Percentiles rank a stretch among this genome's conserved stretches.
Evolutionary conservation across 37 sponge, comb jelly and placozoan species (phyloP).

Genomic region (Haliclona indistincta): DNA sequence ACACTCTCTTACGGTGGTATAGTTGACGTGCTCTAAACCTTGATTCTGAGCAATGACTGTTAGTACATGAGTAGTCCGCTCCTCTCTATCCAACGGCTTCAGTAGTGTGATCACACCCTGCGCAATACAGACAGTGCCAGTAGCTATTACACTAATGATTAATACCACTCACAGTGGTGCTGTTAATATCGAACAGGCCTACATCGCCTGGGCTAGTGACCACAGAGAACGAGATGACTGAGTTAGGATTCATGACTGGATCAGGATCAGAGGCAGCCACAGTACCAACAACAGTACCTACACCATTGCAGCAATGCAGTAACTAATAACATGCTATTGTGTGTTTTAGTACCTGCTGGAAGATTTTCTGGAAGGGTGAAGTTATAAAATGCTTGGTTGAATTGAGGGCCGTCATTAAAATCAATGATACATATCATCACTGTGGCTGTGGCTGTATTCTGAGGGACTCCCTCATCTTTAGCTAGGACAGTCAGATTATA

Average conservation of each 20-base stretch:
- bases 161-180: conserved; percentile 11
- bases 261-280: conserved; percentile 33
- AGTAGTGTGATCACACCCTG: conserved; percentile 13
- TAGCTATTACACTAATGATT: not conserved
- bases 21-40: conserved; percentile 21
- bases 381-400: conserved; percentile 22
- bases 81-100: conserved; percentile 31
- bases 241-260: not conserved
- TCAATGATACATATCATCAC: conserved; percentile 1
- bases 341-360: not conserved
- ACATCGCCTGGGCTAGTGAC: not conserved
- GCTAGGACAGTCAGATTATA: not conserved
- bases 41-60: conserved; percentile 19
- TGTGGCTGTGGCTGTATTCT: not conserved
- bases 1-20: conserved; percentile 42
- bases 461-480: not conserved
- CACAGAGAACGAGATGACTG: conserved; percentile 13
- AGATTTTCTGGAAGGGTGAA: conserved; percentile 33
- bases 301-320: not conserved
- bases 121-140: too few relatives aligned
- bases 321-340: not conserved
- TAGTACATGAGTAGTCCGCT: conserved; percentile 10
- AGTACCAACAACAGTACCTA: conserved; percentile 1
- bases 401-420: conserved; percentile 16
- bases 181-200: conserved; percentile 8